Evolutionary conservation across 2,888 invertebrate genomes (phyloP).

Genomic region (Sminthurides aquaticus): DNA sequence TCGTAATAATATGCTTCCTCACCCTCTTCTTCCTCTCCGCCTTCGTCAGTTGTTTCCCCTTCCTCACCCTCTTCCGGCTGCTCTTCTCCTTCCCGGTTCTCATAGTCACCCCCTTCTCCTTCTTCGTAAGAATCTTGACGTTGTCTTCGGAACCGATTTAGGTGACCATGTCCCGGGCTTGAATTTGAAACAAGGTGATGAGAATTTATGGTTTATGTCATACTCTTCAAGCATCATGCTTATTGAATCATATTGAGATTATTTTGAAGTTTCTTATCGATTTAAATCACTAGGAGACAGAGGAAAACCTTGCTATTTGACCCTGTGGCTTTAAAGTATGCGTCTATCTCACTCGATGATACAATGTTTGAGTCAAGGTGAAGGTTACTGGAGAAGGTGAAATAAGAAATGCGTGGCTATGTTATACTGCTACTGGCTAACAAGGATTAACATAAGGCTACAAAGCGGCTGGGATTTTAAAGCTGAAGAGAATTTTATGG

Average conservation of each 20-base stretch:
- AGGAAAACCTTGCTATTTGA: neutral
- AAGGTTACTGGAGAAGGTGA: no score
- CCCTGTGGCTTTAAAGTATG: no score
- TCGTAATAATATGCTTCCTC: constrained; percentile 14
- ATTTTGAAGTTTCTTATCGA: neutral
- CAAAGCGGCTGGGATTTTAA: no score
- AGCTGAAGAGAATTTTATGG: no score
- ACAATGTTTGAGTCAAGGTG: no score
- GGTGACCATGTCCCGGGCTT: constrained; percentile 1
- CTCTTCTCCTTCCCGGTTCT: constrained; percentile 2
- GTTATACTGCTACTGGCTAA: no score
- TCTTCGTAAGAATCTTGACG: constrained; percentile 40
- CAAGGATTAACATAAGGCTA: no score
- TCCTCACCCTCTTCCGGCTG: constrained; percentile 19
- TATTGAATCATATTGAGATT: neutral
- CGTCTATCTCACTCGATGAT: no score
- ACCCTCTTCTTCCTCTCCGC: constrained; percentile 8
- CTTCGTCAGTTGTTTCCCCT: constrained; percentile 11
- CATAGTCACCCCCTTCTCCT: constrained; percentile 17
- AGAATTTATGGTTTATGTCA: no score
- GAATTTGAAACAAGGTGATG: neutral
- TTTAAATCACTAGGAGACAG: neutral
- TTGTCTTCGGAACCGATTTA: constrained; percentile 36
- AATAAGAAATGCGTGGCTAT: no score
- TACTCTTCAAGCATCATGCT: neutral